Percentiles rank a stretch among this genome's conserved stretches.
These are phyloP conservation scores for Apamea anceps DNA, from an alignment of 2,888 invertebrate genomes.

Conservation along the genomic window DNA sequence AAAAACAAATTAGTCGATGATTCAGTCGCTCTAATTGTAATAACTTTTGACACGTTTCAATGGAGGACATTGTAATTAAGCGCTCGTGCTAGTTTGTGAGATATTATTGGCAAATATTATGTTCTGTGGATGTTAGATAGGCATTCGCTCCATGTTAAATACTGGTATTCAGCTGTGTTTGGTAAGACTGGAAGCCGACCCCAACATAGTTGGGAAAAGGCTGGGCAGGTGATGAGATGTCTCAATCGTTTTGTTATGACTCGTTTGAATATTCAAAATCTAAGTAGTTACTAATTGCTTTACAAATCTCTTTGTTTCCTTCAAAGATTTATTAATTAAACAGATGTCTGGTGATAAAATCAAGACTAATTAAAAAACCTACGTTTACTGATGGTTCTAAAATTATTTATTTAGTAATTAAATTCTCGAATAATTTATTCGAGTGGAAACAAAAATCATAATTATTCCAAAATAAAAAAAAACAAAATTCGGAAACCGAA, in stretches of 20 bases:
- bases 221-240: not conserved
- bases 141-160: not conserved
- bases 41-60: constrained; percentile 69
- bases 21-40: constrained; percentile 66
- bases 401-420: constrained; percentile 9
- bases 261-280: not conserved
- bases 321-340: not conserved
- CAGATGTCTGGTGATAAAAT: not conserved
- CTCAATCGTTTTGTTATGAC: constrained; percentile 19
- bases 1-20: constrained; percentile 69
- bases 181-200: not conserved
- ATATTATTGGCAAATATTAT: constrained; percentile 58
- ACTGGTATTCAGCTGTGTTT: not conserved
- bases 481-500: constrained; percentile 62
- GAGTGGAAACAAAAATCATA: constrained; percentile 51
- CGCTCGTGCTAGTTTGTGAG: constrained; percentile 52
- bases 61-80: constrained; percentile 73
- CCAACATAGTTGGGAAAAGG: not conserved
- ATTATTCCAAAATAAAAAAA: constrained; percentile 58
- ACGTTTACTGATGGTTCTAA: not conserved
- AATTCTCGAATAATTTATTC: constrained; percentile 30
- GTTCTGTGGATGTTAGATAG: constrained; percentile 18
- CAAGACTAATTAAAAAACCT: not conserved
- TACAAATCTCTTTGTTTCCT: not conserved
- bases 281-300: not conserved